Evolutionary conservation across 1,140 invertebrate genomes (phyloP).

Genomic region (Formica selysi): DNA sequence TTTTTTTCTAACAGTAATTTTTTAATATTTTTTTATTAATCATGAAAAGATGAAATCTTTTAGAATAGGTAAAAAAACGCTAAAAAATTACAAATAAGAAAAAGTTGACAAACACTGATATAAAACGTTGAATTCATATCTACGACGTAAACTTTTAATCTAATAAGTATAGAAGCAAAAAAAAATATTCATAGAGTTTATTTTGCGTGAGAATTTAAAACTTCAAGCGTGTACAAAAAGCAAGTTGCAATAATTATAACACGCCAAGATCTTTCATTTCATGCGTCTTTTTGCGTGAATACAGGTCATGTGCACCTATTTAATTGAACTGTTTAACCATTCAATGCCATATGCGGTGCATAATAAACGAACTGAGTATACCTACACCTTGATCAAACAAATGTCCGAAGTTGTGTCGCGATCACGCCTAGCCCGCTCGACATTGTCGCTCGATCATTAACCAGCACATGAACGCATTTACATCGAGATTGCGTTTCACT

Average conservation of each 20-base stretch:
- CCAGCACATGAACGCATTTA: conserved; percentile 52
- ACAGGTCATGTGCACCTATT: conserved; percentile 37
- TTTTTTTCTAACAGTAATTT: neutral
- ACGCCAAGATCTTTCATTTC: conserved; percentile 5
- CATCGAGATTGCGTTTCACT: conserved; percentile 59
- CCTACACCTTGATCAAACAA: conserved; percentile 56
- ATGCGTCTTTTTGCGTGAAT: conserved; percentile 14
- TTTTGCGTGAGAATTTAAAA: neutral
- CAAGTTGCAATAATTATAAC: neutral
- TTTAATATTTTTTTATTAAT: no score
- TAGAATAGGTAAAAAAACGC: no score
- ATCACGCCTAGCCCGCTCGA: conserved; percentile 51
- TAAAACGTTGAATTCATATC: neutral
- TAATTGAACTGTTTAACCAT: conserved; percentile 58
- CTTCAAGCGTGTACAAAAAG: neutral
- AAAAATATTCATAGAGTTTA: neutral
- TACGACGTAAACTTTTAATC: neutral
- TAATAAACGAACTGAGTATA: conserved; percentile 44
- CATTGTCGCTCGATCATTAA: conserved; percentile 54
- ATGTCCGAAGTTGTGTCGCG: conserved; percentile 53
- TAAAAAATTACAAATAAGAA: neutral
- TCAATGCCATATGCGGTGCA: conserved; percentile 40
- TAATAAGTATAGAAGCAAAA: neutral
- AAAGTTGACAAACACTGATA: neutral
- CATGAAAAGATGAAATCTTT: no score